Evolutionary conservation across 2,113 vertebrate genomes (phyloP), one percentile per base, ranked within the genome.

Genomic region (Candoia aspera): DNA sequence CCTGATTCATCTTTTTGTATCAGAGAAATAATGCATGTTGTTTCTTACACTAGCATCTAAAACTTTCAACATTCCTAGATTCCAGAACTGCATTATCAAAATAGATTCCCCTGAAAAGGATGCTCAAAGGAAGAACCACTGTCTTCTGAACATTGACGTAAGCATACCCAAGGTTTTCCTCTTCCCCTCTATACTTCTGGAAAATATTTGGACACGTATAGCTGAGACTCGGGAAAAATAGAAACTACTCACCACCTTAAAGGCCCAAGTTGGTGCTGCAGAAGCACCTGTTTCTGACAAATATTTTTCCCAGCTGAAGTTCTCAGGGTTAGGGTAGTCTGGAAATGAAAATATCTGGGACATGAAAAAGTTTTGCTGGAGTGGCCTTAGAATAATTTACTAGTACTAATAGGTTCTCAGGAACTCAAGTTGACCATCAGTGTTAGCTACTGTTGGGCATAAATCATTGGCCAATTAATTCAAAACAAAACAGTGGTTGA

Each of bases 301-400:
- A 95, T 99, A 99, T 88, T 96, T 98, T 94, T 99, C 98, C 99
- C 99, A 99, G 93, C 97, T 98, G 97, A 99, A 99, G 93, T 97
- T 98, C 84, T 98, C 98, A 0, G 98, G 98, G 93, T 99, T 98
- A 89, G 99, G 99, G 91, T 99, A 99, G 97, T 99, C 99, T 99
- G 95, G 2, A 91, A 87, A 21, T 79, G 89, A 59, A 73, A 84
- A 19, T 26, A 60, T 68, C 15, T 53, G 23, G 11, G 84, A 95
- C 64, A 93, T 89, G 33, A 95, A 89, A 91, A 92, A 90, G 87
- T 95, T 58, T 89, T 88, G 59, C 92, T 68, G 24, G 37, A 64
- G 58, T 49, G 29, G 73, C 3, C 57, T 17, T 26, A 91, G 49
- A 91, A 91, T 1, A 19, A 60, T 21, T 86, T 46, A 8, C 84